Percentiles rank a stretch among this genome's conserved stretches.
Conservation (phyloP, 2,113 vertebrate species). For the Cnemophilus loriae region DNA sequence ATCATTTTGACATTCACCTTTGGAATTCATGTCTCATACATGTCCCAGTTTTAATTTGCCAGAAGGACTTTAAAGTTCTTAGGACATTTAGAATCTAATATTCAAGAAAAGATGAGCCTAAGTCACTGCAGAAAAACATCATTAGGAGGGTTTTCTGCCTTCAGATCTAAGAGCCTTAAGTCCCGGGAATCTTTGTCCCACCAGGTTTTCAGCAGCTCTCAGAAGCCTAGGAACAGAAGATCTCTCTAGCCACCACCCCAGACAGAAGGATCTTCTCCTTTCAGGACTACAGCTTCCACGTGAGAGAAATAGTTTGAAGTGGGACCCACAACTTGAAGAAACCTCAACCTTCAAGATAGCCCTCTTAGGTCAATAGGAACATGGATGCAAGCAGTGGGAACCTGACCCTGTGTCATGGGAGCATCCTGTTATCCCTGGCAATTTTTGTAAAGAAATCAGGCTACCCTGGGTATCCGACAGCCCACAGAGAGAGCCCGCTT, state of each 20-base stretch:
- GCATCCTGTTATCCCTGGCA: conserved; percentile 12
- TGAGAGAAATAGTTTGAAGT: not conserved
- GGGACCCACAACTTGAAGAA: not conserved
- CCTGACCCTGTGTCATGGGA: conserved; percentile 12
- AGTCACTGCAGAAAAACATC: not conserved
- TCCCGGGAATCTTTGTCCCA: not conserved
- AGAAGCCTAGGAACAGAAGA: not conserved
- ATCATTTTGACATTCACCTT: not conserved
- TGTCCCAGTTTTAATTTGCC: not conserved
- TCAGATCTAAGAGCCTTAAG: not conserved
- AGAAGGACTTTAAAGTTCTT: not conserved
- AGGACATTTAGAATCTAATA: not conserved
- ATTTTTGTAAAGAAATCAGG: not conserved
- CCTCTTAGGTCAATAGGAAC: not conserved
- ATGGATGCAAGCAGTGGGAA: not conserved
- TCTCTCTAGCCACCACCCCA: not conserved
- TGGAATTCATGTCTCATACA: not conserved
- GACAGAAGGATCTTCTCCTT: not conserved
- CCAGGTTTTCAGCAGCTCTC: not conserved
- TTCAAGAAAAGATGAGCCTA: not conserved
- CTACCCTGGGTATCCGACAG: not conserved
- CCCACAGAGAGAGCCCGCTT: not conserved
- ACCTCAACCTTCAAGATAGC: not conserved
- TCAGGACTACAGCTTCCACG: not conserved
- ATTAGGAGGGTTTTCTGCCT: not conserved